Evolutionary conservation across 2,797 vertebrate genomes (phyloP).

Genomic region (Parambassis ranga): DNA sequence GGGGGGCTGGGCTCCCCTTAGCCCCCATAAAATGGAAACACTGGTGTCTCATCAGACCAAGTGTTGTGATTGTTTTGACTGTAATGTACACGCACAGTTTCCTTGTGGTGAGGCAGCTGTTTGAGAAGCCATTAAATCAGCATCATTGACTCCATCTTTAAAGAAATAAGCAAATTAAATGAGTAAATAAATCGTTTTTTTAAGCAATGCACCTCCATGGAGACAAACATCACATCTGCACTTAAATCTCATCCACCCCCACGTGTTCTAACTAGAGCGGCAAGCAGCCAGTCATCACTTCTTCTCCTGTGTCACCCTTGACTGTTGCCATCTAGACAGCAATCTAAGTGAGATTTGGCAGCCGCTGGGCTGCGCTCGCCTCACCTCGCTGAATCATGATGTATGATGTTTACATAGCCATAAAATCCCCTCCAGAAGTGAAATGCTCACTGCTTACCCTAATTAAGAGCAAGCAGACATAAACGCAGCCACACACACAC

Average conservation of each 20-base stretch:
- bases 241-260: slow-evolving; percentile 3
- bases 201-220: not conserved
- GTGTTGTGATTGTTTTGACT: not conserved
- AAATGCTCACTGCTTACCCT: slow-evolving; percentile 60
- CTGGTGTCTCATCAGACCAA: too few relatives aligned
- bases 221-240: slow-evolving; percentile 10
- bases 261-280: slow-evolving; percentile 32
- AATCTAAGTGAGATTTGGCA: slow-evolving; percentile 62
- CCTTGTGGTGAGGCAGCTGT: not conserved
- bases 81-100: not conserved
- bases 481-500: slow-evolving; percentile 45
- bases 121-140: not conserved
- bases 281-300: slow-evolving; percentile 50
- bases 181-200: not conserved
- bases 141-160: not conserved
- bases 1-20: too few relatives aligned
- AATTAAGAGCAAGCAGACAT: slow-evolving; percentile 67
- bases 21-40: too few relatives aligned
- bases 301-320: slow-evolving; percentile 25
- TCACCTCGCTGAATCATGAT: slow-evolving; percentile 72
- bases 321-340: slow-evolving; percentile 48
- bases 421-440: slow-evolving; percentile 68
- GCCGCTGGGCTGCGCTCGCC: slow-evolving; percentile 42
- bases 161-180: not conserved
- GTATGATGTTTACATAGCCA: slow-evolving; percentile 71